Percentiles rank a stretch among this genome's conserved stretches.
phyloP scores from a whole-genome alignment of 2,797 vertebrate species.

The Caiman crocodilus region DNA sequence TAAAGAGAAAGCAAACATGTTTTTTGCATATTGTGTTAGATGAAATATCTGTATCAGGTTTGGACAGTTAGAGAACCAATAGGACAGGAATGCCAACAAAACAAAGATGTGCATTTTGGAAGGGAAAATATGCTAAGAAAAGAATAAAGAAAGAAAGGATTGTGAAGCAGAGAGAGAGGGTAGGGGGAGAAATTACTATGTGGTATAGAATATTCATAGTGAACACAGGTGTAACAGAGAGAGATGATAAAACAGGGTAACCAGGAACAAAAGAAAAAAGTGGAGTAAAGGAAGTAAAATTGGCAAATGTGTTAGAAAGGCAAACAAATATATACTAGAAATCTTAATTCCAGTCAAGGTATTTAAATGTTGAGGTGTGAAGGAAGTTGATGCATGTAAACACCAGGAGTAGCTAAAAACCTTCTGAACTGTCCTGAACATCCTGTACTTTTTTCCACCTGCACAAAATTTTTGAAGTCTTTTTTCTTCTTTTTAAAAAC shows the following conservation, averaged over 20 bases:
- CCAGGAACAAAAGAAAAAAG: neutral
- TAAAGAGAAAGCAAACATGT: too few species aligned
- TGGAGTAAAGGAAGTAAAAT: neutral
- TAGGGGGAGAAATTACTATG: too few species aligned
- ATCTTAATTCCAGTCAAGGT: neutral
- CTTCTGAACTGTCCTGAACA: neutral
- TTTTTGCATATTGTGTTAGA: too few species aligned
- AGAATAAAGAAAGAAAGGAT: neutral
- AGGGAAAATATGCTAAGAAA: neutral
- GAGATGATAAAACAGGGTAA: neutral
- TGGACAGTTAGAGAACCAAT: too few species aligned
- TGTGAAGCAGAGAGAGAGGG: too few species aligned
- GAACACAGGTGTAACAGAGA: neutral
- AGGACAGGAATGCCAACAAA: too few species aligned
- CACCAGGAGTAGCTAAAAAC: neutral
- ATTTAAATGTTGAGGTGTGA: neutral
- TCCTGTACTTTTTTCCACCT: neutral
- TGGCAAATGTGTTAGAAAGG: neutral
- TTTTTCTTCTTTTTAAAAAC: too few species aligned
- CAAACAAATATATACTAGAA: neutral
- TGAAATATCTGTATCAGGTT: too few species aligned
- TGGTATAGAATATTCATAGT: too few species aligned
- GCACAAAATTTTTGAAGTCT: neutral
- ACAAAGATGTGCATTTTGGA: neutral
- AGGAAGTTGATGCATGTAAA: neutral